These are phyloP conservation scores for Plutella xylostella DNA, from an alignment of 2,888 invertebrate species.

Conservation along the genomic window DNA sequence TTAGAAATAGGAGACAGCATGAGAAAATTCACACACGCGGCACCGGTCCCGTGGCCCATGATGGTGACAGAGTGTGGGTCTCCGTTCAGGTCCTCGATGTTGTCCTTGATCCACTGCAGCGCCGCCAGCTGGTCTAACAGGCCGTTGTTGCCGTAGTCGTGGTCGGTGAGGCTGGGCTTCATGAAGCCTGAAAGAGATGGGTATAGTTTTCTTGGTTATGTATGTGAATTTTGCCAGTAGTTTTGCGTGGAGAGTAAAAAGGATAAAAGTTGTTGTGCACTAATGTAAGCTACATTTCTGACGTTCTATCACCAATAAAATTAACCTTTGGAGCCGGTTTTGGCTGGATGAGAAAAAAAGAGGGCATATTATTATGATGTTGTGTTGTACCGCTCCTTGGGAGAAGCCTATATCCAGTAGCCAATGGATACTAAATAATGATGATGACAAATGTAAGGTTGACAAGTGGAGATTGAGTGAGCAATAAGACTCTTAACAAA, in stretches of 20 bases:
- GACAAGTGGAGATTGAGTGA: no score
- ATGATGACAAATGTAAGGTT: no score
- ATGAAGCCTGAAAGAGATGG: conserved; percentile 74
- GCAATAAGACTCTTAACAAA: no score
- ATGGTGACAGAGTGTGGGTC: conserved; percentile 89
- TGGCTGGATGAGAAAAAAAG: no score
- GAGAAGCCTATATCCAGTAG: no score
- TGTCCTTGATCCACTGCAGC: conserved; percentile 93
- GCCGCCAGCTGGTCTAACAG: conserved; percentile 95
- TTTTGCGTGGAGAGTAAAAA: no score
- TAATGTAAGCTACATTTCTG: no score
- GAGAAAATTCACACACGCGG: conserved; percentile 92
- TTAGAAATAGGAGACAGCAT: conserved; percentile 91
- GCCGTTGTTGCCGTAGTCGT: conserved; percentile 89
- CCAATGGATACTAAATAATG: no score
- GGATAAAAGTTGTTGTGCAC: no score
- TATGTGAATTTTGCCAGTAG: no score
- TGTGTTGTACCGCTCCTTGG: no score
- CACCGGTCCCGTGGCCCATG: conserved; percentile 96
- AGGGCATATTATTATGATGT: no score
- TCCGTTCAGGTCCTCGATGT: conserved; percentile 91
- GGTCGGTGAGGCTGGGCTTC: conserved; percentile 80
- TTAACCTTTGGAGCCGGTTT: background rate
- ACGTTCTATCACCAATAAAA: background rate
- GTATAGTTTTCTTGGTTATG: background rate